A percentile compares a stretch with the other conserved stretches of the same genome.
Conservation (phyloP, 2,113 vertebrate species). For the Myotis brandtii region DNA sequence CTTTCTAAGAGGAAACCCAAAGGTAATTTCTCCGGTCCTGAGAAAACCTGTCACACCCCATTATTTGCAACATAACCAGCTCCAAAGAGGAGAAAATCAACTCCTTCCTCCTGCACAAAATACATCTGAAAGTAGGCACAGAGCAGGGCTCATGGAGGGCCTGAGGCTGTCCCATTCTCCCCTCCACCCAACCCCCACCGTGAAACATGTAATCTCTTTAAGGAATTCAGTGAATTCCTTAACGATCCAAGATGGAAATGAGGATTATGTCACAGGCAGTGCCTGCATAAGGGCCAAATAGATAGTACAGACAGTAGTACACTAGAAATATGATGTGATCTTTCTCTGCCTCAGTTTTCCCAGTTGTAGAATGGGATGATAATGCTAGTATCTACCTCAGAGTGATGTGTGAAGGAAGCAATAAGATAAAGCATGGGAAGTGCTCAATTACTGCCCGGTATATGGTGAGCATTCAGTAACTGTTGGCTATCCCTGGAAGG, state of each 20-base stretch:
- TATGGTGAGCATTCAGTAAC: rapidly evolving
- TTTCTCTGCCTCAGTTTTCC: background rate
- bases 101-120: background rate
- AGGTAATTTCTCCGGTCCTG: background rate
- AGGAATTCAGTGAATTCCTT: background rate
- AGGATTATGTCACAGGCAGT: background rate
- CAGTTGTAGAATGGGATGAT: background rate
- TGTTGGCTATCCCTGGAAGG: background rate
- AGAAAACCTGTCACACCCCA: no score
- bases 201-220: background rate
- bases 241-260: background rate
- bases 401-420: background rate
- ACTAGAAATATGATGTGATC: background rate
- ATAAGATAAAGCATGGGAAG: background rate
- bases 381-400: background rate
- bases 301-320: background rate
- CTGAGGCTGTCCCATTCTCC: background rate
- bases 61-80: background rate
- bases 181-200: background rate
- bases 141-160: background rate
- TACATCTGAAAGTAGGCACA: background rate
- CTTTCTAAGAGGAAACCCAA: background rate
- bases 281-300: background rate
- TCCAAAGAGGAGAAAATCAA: background rate
- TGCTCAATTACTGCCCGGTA: background rate